Base-by-base conservation (phyloP, 1,140 invertebrate genomes). In the Diachasma alloeum region DNA sequence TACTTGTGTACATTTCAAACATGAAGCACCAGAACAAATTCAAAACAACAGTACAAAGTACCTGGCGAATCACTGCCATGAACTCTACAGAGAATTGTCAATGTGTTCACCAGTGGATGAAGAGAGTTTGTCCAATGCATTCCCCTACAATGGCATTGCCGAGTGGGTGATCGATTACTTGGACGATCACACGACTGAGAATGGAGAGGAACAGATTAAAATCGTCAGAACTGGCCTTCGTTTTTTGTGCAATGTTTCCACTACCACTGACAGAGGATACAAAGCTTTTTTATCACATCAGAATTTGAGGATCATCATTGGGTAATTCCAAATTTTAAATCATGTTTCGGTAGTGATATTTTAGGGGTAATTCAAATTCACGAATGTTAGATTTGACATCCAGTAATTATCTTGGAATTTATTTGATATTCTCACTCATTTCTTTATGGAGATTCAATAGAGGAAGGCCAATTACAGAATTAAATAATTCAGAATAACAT, bases 241-340 rank as follows among this genome's bases (percentile, higher is more conserved):
- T 37, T 88, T 88, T 74, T 77, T 88, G 31, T 86, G 85, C 24
- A 88, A 87, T 83, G 78, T 87, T 19, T 79, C 82, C 48, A 81
- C 83, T 11, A 83, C 82, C 74, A 80, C 78, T 5, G 72, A 78
- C 73, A 17, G 78, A 22, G 42, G 79, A 19, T 39, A 78, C 42
- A 56, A 74, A n/a, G 66, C 48, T 31, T 80, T 19, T 72, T 74
- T 86, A 63, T 69, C 76, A 15, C 42, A 78, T 46, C 22, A 72
- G 24, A 75, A 78, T 15, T 83, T 87, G 2, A 84, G 82, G 68
- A 73, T 77, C 59, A 63, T 75, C 17, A 79, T 87, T 46, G 76
- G 83, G 86, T 87, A 80, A 86, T 81, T 80, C 2, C 6, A 31
- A 31, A 31, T 31, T 3, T 31, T 31, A 31, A 31, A 31, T 31